Conservation (phyloP, 2,797 vertebrate genomes). For the Parauchenoglanis ngamensis region DNA sequence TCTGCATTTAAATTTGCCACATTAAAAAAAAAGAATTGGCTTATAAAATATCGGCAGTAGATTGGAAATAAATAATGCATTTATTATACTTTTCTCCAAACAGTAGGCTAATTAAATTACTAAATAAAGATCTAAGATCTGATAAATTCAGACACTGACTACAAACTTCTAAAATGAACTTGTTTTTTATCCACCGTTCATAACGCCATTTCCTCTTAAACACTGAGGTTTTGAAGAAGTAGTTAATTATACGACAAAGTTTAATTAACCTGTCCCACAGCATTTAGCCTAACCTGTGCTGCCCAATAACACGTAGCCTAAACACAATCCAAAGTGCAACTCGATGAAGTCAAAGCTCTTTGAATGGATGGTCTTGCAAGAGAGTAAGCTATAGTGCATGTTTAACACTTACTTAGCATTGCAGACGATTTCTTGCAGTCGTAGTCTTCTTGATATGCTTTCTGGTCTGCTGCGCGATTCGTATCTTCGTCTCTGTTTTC, state of each 20-base stretch:
- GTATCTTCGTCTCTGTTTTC: slow-evolving; percentile 71
- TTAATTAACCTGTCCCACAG: background rate
- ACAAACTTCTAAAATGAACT: background rate
- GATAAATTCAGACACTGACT: background rate
- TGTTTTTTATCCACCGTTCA: background rate
- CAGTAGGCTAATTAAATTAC: background rate
- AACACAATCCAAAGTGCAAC: background rate
- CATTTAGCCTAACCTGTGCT: slow-evolving; percentile 2
- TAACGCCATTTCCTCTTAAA: background rate
- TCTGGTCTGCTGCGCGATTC: slow-evolving; percentile 66
- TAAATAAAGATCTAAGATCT: background rate
- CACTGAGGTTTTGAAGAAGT: background rate
- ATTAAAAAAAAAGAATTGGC: background rate
- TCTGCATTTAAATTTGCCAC: background rate
- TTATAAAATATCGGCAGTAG: background rate
- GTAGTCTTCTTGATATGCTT: slow-evolving; percentile 75
- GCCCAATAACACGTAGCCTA: background rate
- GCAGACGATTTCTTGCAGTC: slow-evolving; percentile 72
- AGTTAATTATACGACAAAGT: background rate
- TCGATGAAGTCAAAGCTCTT: background rate
- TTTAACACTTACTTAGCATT: slow-evolving; percentile 72
- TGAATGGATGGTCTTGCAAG: background rate
- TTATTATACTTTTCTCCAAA: background rate
- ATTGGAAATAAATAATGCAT: background rate
- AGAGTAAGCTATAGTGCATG: too few relatives aligned